Conservation (phyloP, 1,140 invertebrate species). For the Neodiprion lecontei region DNA sequence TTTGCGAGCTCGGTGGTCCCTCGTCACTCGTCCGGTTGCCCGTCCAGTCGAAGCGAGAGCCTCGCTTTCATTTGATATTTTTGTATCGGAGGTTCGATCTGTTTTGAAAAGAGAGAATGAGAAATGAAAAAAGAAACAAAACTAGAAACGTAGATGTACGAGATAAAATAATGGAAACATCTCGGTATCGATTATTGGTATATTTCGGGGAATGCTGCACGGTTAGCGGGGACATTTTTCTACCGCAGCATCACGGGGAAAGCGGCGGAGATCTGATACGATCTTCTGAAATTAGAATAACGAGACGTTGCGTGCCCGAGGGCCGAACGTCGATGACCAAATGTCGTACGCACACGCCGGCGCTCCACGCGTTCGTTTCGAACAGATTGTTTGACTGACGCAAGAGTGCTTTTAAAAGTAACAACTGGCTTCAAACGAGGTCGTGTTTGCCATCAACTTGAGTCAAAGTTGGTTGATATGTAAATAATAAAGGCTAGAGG, state of each 20-base stretch:
- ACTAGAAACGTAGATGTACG: conserved; percentile 15
- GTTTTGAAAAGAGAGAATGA: conserved; percentile 32
- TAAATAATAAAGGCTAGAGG: conserved; percentile 42
- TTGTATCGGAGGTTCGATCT: background rate
- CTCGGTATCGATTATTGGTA: no score
- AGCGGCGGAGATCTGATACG: conserved; percentile 8
- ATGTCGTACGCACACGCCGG: background rate
- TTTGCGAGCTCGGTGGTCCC: conserved; percentile 40
- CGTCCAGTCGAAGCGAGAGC: background rate
- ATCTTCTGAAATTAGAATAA: background rate
- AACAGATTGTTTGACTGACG: conserved; percentile 15
- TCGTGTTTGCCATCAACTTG: conserved; percentile 42
- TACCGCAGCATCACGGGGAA: no score
- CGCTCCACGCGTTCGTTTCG: background rate
- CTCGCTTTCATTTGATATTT: background rate
- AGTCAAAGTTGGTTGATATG: conserved; percentile 41
- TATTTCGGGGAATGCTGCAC: no score
- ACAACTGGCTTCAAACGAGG: conserved; percentile 39
- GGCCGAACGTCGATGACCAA: conserved; percentile 22
- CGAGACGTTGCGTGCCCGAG: background rate
- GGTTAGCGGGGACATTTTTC: no score
- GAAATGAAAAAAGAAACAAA: conserved; percentile 38
- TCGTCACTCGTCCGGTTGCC: background rate
- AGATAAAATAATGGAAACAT: no score
- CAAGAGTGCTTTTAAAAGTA: conserved; percentile 43